These are phyloP conservation scores for Eurytemora carolleeae DNA, from an alignment of 1,140 invertebrate genomes.

Conservation along the genomic window DNA sequence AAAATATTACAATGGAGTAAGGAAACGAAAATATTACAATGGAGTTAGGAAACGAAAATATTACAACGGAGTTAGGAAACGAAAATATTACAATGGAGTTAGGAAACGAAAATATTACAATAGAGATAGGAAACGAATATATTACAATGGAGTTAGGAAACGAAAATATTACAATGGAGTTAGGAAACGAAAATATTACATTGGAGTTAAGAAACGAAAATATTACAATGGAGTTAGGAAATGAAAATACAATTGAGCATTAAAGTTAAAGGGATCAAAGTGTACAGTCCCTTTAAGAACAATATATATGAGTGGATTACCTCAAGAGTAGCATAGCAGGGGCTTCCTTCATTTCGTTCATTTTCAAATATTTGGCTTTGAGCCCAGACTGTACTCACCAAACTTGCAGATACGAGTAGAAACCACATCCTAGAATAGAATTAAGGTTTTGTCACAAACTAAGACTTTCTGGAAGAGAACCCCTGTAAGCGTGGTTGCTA, in stretches of 20 bases:
- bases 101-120: too few relatives aligned
- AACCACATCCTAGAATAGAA: background rate
- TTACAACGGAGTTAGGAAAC: too few relatives aligned
- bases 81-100: too few relatives aligned
- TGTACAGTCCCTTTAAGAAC: too few relatives aligned
- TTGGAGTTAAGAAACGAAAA: background rate
- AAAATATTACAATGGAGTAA: too few relatives aligned
- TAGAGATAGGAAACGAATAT: too few relatives aligned
- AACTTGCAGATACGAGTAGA: background rate
- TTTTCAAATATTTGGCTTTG: background rate
- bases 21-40: too few relatives aligned
- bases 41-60: too few relatives aligned
- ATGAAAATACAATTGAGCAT: background rate
- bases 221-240: background rate
- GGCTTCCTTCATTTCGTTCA: background rate
- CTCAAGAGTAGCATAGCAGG: background rate
- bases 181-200: background rate
- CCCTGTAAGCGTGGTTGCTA: background rate
- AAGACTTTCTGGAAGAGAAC: background rate
- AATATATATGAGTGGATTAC: too few relatives aligned
- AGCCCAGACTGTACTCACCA: background rate
- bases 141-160: too few relatives aligned
- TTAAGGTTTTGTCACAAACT: background rate
- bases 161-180: too few relatives aligned
- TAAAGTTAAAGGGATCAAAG: too few relatives aligned